Evolutionary conservation across 2,797 vertebrate genomes (phyloP), one percentile per base, ranked within the genome.

Genomic region (Bovichtus diacanthus): DNA sequence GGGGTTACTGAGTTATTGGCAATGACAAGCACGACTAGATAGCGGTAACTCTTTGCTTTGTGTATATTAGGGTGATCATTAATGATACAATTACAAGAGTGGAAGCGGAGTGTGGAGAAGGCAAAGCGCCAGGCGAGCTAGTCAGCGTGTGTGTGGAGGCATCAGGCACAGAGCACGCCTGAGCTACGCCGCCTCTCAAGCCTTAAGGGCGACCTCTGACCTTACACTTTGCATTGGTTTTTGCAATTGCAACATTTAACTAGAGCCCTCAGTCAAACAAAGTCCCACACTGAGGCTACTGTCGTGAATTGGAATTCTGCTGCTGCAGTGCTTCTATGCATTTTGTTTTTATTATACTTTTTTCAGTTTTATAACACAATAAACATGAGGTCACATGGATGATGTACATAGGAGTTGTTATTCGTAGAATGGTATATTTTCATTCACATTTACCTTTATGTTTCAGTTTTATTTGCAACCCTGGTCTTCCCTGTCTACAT

Each of bases 401-500:
- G 31, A 34, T 34, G 31, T 9, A 34, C 6, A 34, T 9, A 31
- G 2, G 29, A 34, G 7, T 34, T n/a, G n/a, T n/a, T n/a, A n/a
- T n/a, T n/a, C 8, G 34, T 31, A 27, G 5, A 27, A 27, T 27
- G 27, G 5, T n/a, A n/a, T n/a, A n/a, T n/a, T n/a, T n/a, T n/a
- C n/a, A n/a, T 34, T 6, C 31, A 2, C 9, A 9, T 34, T 34
- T 34, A 8, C 31, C 34, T 34, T 34, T 34, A 34, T 34, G 25
- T 27, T 31, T 6, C 34, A 8, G 31, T 34, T 74, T 47, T 56
- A 86, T 71, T 77, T 84, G 63, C 55, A 70, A 70, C 53, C 39
- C 11, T 18, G 15, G 0, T 58, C 56, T 34, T 77, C 2, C 38
- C n/a, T 4, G 7, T 44, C 46, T 41, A 64, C 43, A 27, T 75